Percentiles rank a stretch among this genome's conserved stretches.
These are phyloP conservation scores for Megaceryle alcyon DNA, from an alignment of 2,797 vertebrate genomes.

Conservation along the genomic window DNA sequence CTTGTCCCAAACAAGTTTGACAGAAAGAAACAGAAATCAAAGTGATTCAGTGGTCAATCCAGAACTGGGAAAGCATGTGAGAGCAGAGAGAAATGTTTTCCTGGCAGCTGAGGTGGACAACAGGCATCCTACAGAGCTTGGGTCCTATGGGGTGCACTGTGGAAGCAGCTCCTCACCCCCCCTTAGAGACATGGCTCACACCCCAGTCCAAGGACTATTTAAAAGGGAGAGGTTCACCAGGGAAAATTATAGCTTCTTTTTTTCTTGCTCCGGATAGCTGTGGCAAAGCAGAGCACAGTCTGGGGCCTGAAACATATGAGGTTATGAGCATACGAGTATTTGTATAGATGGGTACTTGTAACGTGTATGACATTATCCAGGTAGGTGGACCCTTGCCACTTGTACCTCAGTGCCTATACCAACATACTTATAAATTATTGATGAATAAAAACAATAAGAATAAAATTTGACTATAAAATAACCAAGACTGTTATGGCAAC, in stretches of 20 bases:
- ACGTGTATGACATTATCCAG: fast-evolving
- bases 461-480: neutral
- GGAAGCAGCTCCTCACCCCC: neutral
- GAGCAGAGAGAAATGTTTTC: neutral
- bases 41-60: neutral
- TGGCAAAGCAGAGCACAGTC: neutral
- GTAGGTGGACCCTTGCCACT: neutral
- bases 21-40: neutral
- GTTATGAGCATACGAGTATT: neutral
- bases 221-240: neutral
- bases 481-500: neutral
- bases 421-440: neutral
- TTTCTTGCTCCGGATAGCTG: neutral
- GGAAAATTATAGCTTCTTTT: neutral
- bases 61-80: neutral
- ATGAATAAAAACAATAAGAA: neutral
- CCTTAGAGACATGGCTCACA: fast-evolving
- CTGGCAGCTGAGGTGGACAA: neutral
- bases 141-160: fast-evolving
- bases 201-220: neutral
- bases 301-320: neutral
- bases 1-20: neutral
- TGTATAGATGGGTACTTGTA: neutral
- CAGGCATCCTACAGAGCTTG: neutral
- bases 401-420: neutral